A percentile compares a stretch with the other conserved stretches of the same genome.
Conservation (phyloP, 2,797 vertebrate genomes). For the Xiphorhynchus erythropygius region DNA sequence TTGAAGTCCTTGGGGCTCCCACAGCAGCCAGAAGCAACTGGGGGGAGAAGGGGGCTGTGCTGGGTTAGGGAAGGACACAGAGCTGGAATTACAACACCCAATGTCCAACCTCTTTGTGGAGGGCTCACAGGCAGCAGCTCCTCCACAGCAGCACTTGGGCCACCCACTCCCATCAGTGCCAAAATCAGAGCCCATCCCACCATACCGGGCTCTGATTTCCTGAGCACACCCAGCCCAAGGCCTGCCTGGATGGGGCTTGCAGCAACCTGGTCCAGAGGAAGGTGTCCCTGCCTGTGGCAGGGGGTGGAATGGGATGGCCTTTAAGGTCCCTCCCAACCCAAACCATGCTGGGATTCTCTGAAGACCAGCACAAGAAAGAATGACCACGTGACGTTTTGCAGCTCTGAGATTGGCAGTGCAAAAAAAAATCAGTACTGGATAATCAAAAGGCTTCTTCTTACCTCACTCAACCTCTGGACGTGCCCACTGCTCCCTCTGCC, state of each 20-base stretch:
- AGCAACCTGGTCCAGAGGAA: not conserved
- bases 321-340: not conserved
- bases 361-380: not conserved
- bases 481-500: not conserved
- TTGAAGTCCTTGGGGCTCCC: constrained; percentile 45
- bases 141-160: not conserved
- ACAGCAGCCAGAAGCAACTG: constrained; percentile 52
- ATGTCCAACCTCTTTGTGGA: fast-evolving
- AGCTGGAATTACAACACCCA: not conserved
- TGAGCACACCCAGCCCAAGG: not conserved
- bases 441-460: not conserved
- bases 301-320: not conserved
- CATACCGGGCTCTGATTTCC: not conserved
- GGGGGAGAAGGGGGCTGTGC: not conserved
- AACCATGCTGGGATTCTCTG: not conserved
- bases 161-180: not conserved
- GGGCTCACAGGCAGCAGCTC: not conserved
- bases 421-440: not conserved
- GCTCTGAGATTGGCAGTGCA: not conserved
- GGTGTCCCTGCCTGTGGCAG: not conserved
- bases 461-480: fast-evolving
- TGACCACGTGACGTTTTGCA: not conserved
- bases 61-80: not conserved
- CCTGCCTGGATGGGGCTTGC: not conserved
- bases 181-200: not conserved